Percentiles rank a stretch among this genome's conserved stretches.
Conservation (phyloP, 2,113 vertebrate species). For the Melanocharis versteri region DNA sequence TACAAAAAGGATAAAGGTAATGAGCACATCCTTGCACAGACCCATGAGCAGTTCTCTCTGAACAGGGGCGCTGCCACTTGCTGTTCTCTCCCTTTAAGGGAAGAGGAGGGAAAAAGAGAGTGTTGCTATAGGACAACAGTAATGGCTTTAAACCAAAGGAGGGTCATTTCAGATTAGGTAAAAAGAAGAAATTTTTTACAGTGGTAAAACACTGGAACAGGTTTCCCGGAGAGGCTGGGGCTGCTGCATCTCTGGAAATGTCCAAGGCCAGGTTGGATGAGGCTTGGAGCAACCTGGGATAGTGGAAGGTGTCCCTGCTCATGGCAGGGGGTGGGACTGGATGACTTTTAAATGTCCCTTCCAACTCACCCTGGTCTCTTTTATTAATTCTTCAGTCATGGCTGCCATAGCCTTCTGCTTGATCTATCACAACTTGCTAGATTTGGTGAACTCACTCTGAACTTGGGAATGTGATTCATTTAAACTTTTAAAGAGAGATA, state of each 20-base stretch:
- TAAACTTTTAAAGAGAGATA: conserved; percentile 28
- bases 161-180: background rate
- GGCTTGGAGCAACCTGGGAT: background rate
- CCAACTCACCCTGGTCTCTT: background rate
- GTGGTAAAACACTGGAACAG: accelerated
- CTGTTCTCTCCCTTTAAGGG: background rate
- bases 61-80: background rate
- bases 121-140: background rate
- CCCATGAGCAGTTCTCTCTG: background rate
- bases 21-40: accelerated
- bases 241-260: background rate
- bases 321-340: background rate
- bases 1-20: background rate
- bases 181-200: background rate
- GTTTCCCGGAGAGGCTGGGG: background rate
- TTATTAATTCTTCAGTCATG: background rate
- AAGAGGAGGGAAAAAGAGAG: background rate
- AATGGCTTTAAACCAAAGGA: background rate
- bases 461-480: background rate
- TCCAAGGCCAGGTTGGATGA: background rate
- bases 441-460: background rate
- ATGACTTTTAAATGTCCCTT: background rate
- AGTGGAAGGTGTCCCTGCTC: background rate
- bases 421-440: background rate
- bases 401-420: background rate